A percentile compares a stretch with the other conserved stretches of the same genome.
These are phyloP conservation scores for Horisme vitalbata DNA, from an alignment of 2,888 invertebrate species.

Conservation along the genomic window DNA sequence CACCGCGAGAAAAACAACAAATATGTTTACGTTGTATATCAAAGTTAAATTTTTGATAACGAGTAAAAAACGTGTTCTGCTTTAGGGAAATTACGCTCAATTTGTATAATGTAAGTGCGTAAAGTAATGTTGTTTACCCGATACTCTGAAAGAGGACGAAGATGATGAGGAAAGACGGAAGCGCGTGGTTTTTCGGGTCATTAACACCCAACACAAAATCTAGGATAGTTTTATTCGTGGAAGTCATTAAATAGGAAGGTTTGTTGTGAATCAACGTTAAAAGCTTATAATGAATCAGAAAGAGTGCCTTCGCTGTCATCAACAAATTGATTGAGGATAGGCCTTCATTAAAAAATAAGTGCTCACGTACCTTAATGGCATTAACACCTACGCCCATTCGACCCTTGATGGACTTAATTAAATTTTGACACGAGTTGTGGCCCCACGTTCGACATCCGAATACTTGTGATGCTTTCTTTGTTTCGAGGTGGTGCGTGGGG, in stretches of 20 bases:
- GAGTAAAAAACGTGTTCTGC: conserved; percentile 8
- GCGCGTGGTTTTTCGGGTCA: too few relatives aligned
- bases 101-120: neutral
- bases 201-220: too few relatives aligned
- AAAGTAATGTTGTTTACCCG: neutral
- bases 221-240: too few relatives aligned
- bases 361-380: conserved; percentile 28
- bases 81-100: neutral
- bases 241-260: too few relatives aligned
- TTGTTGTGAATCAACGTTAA: neutral
- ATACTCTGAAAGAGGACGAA: too few relatives aligned
- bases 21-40: conserved; percentile 33
- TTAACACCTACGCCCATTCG: conserved; percentile 34
- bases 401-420: conserved; percentile 53
- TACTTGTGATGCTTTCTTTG: too few relatives aligned
- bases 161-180: too few relatives aligned
- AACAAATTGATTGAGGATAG: conserved; percentile 20
- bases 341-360: conserved; percentile 30
- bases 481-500: too few relatives aligned
- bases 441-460: conserved; percentile 39
- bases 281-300: neutral
- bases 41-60: conserved; percentile 28
- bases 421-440: conserved; percentile 60
- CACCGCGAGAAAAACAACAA: conserved; percentile 34
- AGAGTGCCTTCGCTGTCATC: conserved; percentile 8